phyloP scores from a whole-genome alignment of 2,888 invertebrate species.

The Megamerina dolium region DNA sequence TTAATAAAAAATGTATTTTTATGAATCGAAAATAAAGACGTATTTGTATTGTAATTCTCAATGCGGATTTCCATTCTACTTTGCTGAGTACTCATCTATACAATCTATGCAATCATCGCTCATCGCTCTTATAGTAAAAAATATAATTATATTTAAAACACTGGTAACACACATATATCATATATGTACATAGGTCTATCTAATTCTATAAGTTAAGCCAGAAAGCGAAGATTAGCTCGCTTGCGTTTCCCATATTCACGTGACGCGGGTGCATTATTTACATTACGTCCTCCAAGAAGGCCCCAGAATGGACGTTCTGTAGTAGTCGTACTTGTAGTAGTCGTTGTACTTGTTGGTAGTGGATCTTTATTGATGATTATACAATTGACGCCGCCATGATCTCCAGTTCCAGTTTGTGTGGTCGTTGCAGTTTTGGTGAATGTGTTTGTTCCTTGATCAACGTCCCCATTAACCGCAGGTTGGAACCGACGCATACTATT shows the following conservation, averaged over 20 bases:
- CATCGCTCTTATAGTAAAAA: no score
- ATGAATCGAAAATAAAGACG: no score
- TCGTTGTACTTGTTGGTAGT: constrained; percentile 1
- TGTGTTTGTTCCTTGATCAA: constrained; percentile 7
- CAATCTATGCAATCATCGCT: no score
- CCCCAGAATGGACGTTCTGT: constrained; percentile 42
- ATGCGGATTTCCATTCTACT: no score
- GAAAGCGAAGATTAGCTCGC: constrained; percentile 30
- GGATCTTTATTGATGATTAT: constrained; percentile 37
- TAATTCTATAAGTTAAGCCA: no score
- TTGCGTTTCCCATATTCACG: constrained; percentile 34
- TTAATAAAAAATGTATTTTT: no score
- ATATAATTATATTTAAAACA: no score
- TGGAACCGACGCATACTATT: constrained; percentile 5
- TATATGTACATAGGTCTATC: no score
- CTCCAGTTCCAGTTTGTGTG: constrained; percentile 6
- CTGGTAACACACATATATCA: no score
- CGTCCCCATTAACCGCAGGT: no score
- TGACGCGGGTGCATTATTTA: constrained; percentile 12
- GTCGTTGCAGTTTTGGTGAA: constrained; percentile 15
- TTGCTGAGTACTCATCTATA: no score
- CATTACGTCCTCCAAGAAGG: constrained; percentile 24
- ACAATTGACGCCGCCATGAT: constrained; percentile 29
- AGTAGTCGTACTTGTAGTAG: constrained; percentile 20
- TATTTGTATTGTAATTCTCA: no score